Percentiles rank a stretch among this genome's conserved stretches.
phyloP scores from a whole-genome alignment of 1,140 invertebrate genomes.

The Drosophila busckii region DNA sequence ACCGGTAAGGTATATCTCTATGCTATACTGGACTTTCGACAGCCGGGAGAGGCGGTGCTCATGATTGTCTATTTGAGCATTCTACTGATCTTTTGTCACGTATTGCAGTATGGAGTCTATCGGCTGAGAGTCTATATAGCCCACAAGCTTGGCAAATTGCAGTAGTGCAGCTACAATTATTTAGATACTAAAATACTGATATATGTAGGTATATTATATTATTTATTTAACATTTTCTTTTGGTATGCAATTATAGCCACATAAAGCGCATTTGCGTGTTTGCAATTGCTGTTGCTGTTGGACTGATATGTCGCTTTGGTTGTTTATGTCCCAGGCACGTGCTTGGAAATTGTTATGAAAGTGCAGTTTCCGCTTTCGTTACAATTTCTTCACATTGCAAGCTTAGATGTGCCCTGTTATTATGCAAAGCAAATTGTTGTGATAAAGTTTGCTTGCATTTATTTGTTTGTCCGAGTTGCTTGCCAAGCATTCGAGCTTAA shows the following conservation, averaged over 20 bases:
- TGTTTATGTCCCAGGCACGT: slow-evolving; percentile 53
- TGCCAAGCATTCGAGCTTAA: slow-evolving; percentile 8
- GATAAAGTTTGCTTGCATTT: slow-evolving; percentile 32
- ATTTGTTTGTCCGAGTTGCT: slow-evolving; percentile 6
- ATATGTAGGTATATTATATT: background rate
- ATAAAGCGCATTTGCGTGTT: slow-evolving; percentile 14
- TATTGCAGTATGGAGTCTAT: slow-evolving; percentile 40
- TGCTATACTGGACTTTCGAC: slow-evolving; percentile 12
- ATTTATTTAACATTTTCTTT: background rate
- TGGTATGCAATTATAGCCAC: slow-evolving; percentile 7
- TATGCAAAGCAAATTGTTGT: slow-evolving; percentile 47
- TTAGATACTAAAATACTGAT: too few species aligned
- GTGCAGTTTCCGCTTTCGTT: background rate
- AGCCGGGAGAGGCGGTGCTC: rapidly evolving
- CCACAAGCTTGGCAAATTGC: slow-evolving; percentile 12
- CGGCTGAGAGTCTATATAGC: slow-evolving; percentile 34
- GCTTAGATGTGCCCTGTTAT: background rate
- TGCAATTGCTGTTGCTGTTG: slow-evolving; percentile 4
- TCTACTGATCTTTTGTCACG: background rate
- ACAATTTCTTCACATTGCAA: background rate
- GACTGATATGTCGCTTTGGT: slow-evolving; percentile 15
- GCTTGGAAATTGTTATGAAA: slow-evolving; percentile 31
- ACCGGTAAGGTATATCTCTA: slow-evolving; percentile 25
- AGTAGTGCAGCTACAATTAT: background rate
- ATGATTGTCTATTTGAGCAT: background rate